Evolutionary conservation across 2,888 invertebrate species (phyloP), one percentile per base, ranked within the genome.

Genomic region (Drosophila niveifrons): DNA sequence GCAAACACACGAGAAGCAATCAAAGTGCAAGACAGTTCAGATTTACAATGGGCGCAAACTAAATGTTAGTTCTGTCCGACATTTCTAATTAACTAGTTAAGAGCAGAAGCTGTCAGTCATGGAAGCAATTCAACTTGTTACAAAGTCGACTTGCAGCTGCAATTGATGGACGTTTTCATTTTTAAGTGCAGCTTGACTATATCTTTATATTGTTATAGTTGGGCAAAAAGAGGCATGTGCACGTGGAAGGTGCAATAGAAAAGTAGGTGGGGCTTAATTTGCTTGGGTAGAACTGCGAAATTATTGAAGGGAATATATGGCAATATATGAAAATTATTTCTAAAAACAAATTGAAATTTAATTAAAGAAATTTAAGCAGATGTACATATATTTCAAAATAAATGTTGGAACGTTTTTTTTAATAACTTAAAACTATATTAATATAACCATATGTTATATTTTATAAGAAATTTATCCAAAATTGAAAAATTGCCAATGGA

Each of bases 41-140:
- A 68, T 57, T 50, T 59, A 61, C 65, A 55, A 53, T 52, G 69
- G 34, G 43, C 41, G 55, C 66, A 61, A 61, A 36, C 61, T 15
- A 47, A 70, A 52, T 46, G 46, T 50, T 46, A n/a, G 51, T 46
- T 43, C 47, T 31, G 70, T 44, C 29, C 50, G 51, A 62, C 68
- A 68, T 72, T 65, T 72, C 72, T 75, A 75, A 75, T 75, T 75
- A 75, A 68, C 64, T 48, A 50, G 55, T 41, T 59, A 48, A 57
- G 53, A 64, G 52, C 17, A 15, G 18, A 31, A 31, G 58, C 61
- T 70, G 74, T 39, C 74, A 52, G 62, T 66, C 58, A 46, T 13
- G 39, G 31, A 55, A 11, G 9, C 11, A 36, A 28, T 51, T 55
- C 8, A 23, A 47, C 57, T 47, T 15, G 46, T 36, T 47, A 23